Evolutionary conservation across 2,797 vertebrate genomes (phyloP), one percentile per base, ranked within the genome.

Genomic region (Aselliscus stoliczkanus): DNA sequence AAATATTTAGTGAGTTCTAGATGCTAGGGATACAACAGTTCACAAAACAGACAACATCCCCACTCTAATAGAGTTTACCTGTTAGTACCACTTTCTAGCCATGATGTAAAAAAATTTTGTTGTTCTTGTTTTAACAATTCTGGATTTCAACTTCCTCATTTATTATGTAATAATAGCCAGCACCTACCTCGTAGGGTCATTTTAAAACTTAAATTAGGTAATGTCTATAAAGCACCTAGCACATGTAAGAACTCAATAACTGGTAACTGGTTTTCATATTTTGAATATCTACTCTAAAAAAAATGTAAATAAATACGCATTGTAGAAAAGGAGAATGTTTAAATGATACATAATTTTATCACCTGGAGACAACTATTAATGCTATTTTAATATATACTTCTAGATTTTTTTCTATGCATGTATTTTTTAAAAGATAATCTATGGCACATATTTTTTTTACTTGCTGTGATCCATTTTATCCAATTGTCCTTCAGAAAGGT

Each of bases 291-390:
- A 37, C 31, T 87, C 92, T 93, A 72, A 84, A 89, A 90, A 60
- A 84, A 47, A 39, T 79, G 0, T 90, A 69, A 77, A 67, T 21
- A 93, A 89, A 77, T 69, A 87, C 7, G 70, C 6, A 13, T 69
- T 44, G 20, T 23, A 69, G 76, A 83, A 93, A 95, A 82, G 31
- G 5, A 67, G 65, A 60, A 27, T 0, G 7, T 87, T 90, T 83
- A 90, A 95, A 79, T 89, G 2, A 91, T 75, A 58, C n/a, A 67
- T 70, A 86, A 60, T 76, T 10, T 77, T 95, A 65, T 70, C 56
- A 69, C n/a, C 18, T 80, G 77, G 42, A 90, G 31, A 90, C 60
- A 50, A 27, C 29, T 80, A 82, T 44, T 80, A 89, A 27, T 56
- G 76, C 4, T 25, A 81, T 86, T 87, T 88, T 86, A 72, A 54